phyloP scores from a whole-genome alignment of 64 coral and sea anemone genomes.

The Pocillopora damicornis region DNA sequence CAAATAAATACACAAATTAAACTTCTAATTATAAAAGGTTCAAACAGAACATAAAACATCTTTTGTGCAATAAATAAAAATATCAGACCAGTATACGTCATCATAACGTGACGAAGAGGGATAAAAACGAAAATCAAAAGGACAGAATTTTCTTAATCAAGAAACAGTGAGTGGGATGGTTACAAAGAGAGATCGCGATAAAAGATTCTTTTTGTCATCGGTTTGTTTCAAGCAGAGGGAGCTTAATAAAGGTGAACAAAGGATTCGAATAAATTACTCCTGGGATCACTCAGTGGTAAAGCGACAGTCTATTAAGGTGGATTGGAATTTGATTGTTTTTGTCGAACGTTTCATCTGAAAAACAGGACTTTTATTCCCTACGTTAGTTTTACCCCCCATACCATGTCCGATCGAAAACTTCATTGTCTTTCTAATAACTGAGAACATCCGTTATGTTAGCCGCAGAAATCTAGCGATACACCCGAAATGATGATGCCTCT shows the following conservation, averaged over 20 bases:
- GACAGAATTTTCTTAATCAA: neutral
- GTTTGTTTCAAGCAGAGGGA: neutral
- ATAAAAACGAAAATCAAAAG: neutral
- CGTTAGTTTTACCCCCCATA: no score
- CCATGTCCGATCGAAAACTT: no score
- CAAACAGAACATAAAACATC: neutral
- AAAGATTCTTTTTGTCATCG: neutral
- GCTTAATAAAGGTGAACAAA: neutral
- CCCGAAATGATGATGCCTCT: no score
- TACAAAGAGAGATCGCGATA: neutral
- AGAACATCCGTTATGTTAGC: no score
- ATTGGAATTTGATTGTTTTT: neutral
- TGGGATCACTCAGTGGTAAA: neutral
- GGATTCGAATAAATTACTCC: neutral
- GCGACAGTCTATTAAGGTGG: neutral
- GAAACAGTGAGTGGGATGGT: neutral
- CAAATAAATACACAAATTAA: neutral
- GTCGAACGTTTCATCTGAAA: neutral
- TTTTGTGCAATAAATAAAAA: neutral
- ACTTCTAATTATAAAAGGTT: neutral
- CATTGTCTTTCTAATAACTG: no score
- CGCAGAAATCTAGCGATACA: no score
- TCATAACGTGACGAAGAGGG: no score
- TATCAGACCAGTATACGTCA: neutral
- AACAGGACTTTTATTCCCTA: no score